A percentile compares a stretch with the other conserved stretches of the same genome.
These are phyloP conservation scores for Megaceryle maxima DNA, from an alignment of 2,113 vertebrate species.

Conservation along the genomic window DNA sequence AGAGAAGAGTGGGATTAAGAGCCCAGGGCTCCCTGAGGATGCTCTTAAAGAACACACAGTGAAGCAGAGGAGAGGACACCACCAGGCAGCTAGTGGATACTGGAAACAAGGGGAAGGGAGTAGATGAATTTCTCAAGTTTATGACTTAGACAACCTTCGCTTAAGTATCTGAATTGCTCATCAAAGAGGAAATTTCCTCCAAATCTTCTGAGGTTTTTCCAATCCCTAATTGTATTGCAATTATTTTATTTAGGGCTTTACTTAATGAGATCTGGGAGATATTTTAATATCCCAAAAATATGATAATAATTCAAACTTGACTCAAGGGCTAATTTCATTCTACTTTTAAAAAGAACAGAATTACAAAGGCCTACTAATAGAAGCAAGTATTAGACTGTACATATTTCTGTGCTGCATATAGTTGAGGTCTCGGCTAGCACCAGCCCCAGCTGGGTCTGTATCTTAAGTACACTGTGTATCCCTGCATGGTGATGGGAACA, in stretches of 20 bases:
- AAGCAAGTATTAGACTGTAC: not conserved
- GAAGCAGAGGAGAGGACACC: not conserved
- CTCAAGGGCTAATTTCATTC: conserved; percentile 79
- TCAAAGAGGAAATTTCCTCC: conserved; percentile 54
- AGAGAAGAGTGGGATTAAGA: not conserved
- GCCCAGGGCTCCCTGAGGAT: not conserved
- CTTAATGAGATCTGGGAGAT: conserved; percentile 81
- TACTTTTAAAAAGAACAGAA: conserved; percentile 64
- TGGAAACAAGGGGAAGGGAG: not conserved
- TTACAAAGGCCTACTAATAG: not conserved
- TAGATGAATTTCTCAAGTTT: not conserved
- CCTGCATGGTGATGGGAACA: not conserved
- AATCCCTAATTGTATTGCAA: conserved; percentile 71
- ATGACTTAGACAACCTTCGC: not conserved
- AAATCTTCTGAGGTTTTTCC: conserved; percentile 61
- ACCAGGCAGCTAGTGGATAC: not conserved
- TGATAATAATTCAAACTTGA: conserved; percentile 78
- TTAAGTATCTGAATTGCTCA: conserved; percentile 4
- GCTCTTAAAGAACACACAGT: rapidly evolving
- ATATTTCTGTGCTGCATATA: not conserved
- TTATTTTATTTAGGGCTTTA: conserved; percentile 76
- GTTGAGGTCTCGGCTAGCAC: not conserved
- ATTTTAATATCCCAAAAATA: conserved; percentile 73
- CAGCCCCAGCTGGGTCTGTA: not conserved
- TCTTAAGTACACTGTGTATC: not conserved